Conservation (phyloP, 2,888 invertebrate species). For the Caenorhabditis doughertyi region DNA sequence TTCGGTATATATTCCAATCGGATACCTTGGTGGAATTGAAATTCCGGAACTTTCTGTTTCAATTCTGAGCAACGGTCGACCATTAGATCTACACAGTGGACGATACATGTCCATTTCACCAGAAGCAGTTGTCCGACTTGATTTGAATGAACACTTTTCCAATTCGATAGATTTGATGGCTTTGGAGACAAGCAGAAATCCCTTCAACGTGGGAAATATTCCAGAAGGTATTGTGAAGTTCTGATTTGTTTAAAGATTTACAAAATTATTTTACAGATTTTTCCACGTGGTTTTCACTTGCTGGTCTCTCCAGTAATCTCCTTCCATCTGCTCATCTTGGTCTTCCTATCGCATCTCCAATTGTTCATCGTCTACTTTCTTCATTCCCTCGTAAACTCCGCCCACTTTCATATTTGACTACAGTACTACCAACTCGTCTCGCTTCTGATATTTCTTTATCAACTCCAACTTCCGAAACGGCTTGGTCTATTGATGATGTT, state of each 20-base stretch:
- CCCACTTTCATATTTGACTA: constrained; percentile 53
- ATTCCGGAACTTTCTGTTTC: constrained; percentile 58
- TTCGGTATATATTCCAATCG: constrained; percentile 59
- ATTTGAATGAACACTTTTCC: constrained; percentile 32
- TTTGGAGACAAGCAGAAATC: constrained; percentile 38
- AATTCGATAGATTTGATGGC: constrained; percentile 58
- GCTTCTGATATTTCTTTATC: constrained; percentile 48
- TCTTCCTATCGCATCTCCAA: constrained; percentile 37
- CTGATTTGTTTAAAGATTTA: not conserved
- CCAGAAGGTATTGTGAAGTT: constrained; percentile 32
- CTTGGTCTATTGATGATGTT: constrained; percentile 64
- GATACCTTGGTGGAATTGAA: constrained; percentile 67
- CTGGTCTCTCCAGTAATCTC: constrained; percentile 59
- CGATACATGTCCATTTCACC: constrained; percentile 67
- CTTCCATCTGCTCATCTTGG: constrained; percentile 59
- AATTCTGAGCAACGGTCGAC: constrained; percentile 61
- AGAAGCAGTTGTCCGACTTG: constrained; percentile 28
- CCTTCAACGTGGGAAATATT: constrained; percentile 41
- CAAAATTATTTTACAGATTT: constrained; percentile 67
- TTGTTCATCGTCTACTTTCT: constrained; percentile 52
- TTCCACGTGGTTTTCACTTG: constrained; percentile 64
- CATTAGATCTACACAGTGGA: constrained; percentile 63
- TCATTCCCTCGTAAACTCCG: constrained; percentile 57
- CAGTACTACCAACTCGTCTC: constrained; percentile 36
- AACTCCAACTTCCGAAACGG: constrained; percentile 39